Conservation (phyloP, 2,797 vertebrate genomes). For the Sebastes matsubarae region DNA sequence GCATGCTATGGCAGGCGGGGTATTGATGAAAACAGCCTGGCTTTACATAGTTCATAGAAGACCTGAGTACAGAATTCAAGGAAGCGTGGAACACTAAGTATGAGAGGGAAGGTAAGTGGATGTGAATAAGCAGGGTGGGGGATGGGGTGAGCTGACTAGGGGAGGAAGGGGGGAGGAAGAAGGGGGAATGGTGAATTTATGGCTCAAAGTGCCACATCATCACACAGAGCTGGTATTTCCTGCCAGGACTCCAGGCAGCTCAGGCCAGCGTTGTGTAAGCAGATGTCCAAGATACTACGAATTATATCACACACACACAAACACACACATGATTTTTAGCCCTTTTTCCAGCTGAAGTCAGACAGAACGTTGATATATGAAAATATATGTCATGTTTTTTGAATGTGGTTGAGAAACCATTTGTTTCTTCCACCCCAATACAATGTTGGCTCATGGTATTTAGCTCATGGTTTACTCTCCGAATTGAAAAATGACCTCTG, state of each 20-base stretch:
- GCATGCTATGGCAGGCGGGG: not conserved
- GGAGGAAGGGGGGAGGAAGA: not conserved
- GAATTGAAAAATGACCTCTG: not conserved
- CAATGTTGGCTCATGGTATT: not conserved
- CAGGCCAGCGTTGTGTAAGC: conserved; percentile 58
- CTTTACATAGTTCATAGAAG: not conserved
- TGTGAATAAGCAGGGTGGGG: conserved; percentile 2
- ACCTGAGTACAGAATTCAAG: not conserved
- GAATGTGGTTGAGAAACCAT: not conserved
- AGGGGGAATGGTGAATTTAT: conserved; percentile 69
- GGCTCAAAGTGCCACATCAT: conserved; percentile 79
- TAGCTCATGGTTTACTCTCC: not conserved
- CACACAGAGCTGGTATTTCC: conserved; percentile 79
- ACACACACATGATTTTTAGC: not conserved
- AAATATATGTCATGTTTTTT: not conserved
- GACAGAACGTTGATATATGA: not conserved
- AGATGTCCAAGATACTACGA: conserved; percentile 67
- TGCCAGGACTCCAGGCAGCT: conserved; percentile 59
- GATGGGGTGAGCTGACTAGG: conserved; percentile 9
- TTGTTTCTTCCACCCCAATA: too few relatives aligned
- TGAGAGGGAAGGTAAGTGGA: conserved; percentile 1
- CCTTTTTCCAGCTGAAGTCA: not conserved
- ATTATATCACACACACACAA: conserved; percentile 29
- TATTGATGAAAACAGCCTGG: not conserved
- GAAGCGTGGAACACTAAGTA: not conserved